These are phyloP conservation scores for Anthoptus insignis DNA, from an alignment of 2,888 invertebrate species.

Conservation along the genomic window DNA sequence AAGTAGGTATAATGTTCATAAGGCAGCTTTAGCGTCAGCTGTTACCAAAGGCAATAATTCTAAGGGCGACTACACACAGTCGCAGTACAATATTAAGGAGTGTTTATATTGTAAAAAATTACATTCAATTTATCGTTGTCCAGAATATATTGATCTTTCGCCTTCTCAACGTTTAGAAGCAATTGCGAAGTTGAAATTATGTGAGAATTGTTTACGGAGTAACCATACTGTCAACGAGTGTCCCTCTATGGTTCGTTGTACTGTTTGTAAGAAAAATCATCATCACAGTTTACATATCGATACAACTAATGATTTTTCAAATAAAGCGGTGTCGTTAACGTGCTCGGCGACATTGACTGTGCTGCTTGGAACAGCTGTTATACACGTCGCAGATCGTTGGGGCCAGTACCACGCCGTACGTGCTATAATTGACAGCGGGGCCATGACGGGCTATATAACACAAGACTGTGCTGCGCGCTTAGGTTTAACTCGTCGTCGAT, in stretches of 20 bases:
- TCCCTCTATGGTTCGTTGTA: constrained; percentile 4
- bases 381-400: constrained; percentile 8
- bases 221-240: constrained; percentile 7
- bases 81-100: background rate
- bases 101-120: constrained; percentile 15
- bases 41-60: background rate
- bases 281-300: constrained; percentile 23
- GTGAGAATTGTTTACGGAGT: constrained; percentile 5
- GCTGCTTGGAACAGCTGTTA: background rate
- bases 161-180: background rate
- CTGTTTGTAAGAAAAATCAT: constrained; percentile 20
- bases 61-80: background rate
- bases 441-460: constrained; percentile 10
- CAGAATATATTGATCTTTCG: constrained; percentile 1
- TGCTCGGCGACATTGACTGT: background rate
- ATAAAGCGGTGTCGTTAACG: constrained; percentile 1
- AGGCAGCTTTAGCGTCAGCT: background rate
- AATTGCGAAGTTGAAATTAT: background rate
- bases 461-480: constrained; percentile 6
- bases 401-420: constrained; percentile 10
- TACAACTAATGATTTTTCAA: background rate
- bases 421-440: constrained; percentile 1
- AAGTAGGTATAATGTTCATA: background rate
- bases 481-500: background rate
- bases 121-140: constrained; percentile 20